phyloP scores from a whole-genome alignment of 2,797 vertebrate species.

The Poeciliopsis infans region DNA sequence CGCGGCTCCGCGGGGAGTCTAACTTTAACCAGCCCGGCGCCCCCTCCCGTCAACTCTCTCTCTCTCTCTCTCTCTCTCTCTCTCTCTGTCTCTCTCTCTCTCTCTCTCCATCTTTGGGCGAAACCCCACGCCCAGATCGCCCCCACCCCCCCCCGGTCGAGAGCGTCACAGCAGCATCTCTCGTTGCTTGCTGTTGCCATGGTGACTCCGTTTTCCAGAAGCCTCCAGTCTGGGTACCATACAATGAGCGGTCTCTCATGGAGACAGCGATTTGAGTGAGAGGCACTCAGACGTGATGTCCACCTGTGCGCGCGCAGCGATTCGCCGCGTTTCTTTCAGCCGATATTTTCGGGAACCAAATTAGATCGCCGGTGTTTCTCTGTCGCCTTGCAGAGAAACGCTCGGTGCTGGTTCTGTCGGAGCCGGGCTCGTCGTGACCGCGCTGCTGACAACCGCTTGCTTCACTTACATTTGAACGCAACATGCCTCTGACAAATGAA shows the following conservation, averaged over 20 bases:
- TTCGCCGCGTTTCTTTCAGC: background rate
- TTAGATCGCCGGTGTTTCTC: background rate
- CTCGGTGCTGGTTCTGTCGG: constrained; percentile 9
- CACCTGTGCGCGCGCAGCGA: constrained; percentile 31
- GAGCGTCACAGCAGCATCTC: constrained; percentile 73
- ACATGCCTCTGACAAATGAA: constrained; percentile 57
- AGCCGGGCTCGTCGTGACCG: constrained; percentile 11
- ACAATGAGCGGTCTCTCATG: constrained; percentile 76
- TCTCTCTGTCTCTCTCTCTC: background rate
- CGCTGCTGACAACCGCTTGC: constrained; percentile 22
- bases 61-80: background rate
- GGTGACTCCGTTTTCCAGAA: constrained; percentile 83
- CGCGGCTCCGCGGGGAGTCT: constrained; percentile 25
- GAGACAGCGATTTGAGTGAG: constrained; percentile 56
- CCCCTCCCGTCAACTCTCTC: constrained; percentile 11
- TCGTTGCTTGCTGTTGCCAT: constrained; percentile 82
- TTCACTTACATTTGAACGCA: constrained; percentile 39
- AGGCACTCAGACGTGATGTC: constrained; percentile 38
- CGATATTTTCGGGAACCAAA: background rate
- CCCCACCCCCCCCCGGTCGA: constrained; percentile 51
- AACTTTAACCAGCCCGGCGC: constrained; percentile 49
- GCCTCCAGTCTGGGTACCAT: constrained; percentile 74
- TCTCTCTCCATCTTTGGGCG: constrained; percentile 56
- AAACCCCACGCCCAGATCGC: constrained; percentile 51
- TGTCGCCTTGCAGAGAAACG: background rate